Evolutionary conservation across 2,888 invertebrate species (phyloP).

Genomic region (Apodemia zela): DNA sequence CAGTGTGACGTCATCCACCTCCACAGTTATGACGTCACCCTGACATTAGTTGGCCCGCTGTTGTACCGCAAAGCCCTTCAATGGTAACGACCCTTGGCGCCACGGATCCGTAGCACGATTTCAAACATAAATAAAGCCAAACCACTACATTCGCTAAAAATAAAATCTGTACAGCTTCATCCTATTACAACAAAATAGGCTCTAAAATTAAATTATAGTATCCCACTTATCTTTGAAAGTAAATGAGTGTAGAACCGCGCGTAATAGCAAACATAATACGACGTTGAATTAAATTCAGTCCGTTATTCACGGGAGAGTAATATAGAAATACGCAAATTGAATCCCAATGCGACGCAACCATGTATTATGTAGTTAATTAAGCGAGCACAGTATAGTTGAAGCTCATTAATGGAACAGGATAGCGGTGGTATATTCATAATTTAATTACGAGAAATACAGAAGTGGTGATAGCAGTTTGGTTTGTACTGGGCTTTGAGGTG

Average conservation of each 20-base stretch:
- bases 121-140: too few species aligned
- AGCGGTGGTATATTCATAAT: conserved; percentile 25
- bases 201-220: background rate
- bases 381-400: conserved; percentile 23
- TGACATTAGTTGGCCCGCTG: too few species aligned
- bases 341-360: conserved; percentile 17
- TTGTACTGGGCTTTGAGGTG: conserved; percentile 1
- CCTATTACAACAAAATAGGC: background rate
- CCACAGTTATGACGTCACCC: too few species aligned
- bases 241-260: conserved; percentile 1
- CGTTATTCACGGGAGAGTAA: conserved; percentile 11
- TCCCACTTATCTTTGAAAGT: background rate
- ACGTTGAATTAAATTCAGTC: conserved; percentile 8
- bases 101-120: too few species aligned
- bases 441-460: conserved; percentile 33
- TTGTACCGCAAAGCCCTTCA: too few species aligned
- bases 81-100: too few species aligned
- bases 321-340: conserved; percentile 17
- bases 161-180: background rate
- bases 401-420: conserved; percentile 26
- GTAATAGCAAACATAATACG: conserved; percentile 1
- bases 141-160: background rate
- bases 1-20: too few species aligned
- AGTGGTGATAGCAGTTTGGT: conserved; percentile 9
- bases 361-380: conserved; percentile 26